Base-by-base conservation (phyloP, 2,888 invertebrate genomes). In the Tenodera sinensis region DNA sequence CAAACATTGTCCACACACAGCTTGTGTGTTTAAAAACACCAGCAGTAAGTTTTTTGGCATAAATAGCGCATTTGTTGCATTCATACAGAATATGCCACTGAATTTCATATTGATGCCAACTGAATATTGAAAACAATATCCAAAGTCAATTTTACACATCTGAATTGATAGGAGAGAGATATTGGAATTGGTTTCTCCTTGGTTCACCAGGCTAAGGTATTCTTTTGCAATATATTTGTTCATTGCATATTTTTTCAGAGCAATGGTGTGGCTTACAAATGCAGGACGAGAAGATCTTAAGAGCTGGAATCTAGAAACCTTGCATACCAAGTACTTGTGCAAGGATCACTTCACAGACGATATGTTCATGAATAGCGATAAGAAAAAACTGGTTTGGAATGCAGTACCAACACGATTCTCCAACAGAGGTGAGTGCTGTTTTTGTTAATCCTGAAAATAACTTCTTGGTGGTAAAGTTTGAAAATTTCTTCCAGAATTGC, bases 221-320 rank as follows among this genome's bases (percentile, higher is more conserved):
- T 42, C 12, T 42, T 42, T 42, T 12, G 42, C 12, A 42, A 42
- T 42, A 4, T 71, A 20, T 71, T 71, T 6, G 20, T 71, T 71
- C 8, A 15, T 71, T 20, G 15, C 25, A 25, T 6, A 25, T 20
- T 71, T 71, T 25, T 4, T 3, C 84, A 88, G 90, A 81, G 90
- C 90, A 27, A 28, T 84, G 9, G 12, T 85, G 47, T 90, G 90
- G 90, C 47, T 90, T n/a, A 86, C 81, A 27, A 89, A 89, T 82
- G 90, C 90, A n/a, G 89, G 85, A n/a, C 88, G 90, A 14, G 89
- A 90, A n/a, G 90, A 90, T 84, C 83, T 90, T 12, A 83, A 85
- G 83, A 83, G 27, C 4, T n/a, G 85, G 20, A 85, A 28, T n/a
- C 25, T 81, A 27, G 28, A 88, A 27, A 28, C 87, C 8, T 88